A percentile compares a stretch with the other conserved stretches of the same genome.
phyloP scores from a whole-genome alignment of 2,888 invertebrate genomes.

The Tetanocera ferruginea region DNA sequence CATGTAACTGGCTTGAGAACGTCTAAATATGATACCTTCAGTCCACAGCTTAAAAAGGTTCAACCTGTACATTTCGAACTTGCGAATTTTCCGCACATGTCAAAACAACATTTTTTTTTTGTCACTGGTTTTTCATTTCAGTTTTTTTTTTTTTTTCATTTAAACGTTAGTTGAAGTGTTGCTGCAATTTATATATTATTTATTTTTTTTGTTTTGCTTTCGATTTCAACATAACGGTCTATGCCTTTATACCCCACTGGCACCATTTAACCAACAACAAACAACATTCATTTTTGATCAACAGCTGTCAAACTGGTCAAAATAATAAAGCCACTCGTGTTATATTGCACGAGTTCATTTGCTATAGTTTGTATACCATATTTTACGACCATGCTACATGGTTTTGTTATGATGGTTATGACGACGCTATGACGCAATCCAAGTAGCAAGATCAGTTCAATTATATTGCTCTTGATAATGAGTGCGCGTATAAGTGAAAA shows the following conservation, averaged over 20 bases:
- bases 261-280: neutral
- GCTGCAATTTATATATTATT: neutral
- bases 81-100: neutral
- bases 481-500: no score
- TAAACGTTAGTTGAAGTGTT: neutral
- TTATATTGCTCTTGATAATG: conserved; percentile 23
- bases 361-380: neutral
- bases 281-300: neutral
- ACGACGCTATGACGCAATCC: neutral
- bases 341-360: neutral
- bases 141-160: neutral
- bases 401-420: neutral
- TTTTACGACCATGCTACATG: neutral
- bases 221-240: neutral
- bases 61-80: neutral
- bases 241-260: neutral
- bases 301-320: neutral
- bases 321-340: neutral
- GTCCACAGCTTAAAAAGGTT: neutral
- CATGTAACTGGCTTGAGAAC: neutral
- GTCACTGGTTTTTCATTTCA: neutral
- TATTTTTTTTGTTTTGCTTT: neutral
- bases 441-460: conserved; percentile 52
- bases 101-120: neutral
- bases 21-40: neutral